Evolutionary conservation across 2,113 vertebrate species (phyloP), one percentile per base, ranked within the genome.

Genomic region (Mesocricetus auratus): DNA sequence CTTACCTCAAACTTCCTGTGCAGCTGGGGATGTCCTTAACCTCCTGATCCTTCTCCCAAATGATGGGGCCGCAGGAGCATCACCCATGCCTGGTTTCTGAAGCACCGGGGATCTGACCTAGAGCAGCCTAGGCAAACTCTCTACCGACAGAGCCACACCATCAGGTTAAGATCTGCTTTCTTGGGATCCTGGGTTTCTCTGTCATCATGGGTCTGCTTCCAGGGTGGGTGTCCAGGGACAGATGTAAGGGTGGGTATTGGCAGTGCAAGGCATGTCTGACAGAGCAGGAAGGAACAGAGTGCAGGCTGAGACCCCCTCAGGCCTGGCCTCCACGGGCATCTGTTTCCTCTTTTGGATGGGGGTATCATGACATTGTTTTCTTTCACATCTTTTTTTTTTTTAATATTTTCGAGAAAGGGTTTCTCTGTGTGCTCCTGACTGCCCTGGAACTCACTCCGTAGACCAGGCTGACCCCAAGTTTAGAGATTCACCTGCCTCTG

Each of bases 191-290:
- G 58, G 33, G 33, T 42, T n/a, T n/a, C 47, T 42, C 42, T 4
- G 9, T n/a, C 1, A 1, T 24, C 7, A 7, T 9, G 39, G 5
- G 15, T 56, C 62, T 53, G 58, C 21, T 45, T 16, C 0, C 9
- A 69, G 47, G 7, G 47, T 45, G n/a, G 15, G 11, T 31, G 33
- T 17, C 17, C 50, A 3, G 85, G 29, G 26, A 45, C 50, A 60
- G 47, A 29, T 71, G 17, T 31, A 7, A 50, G 45, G 10, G 8
- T 36, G 6, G 45, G 4, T n/a, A 7, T 10, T 1, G 1, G 21
- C 10, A 45, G 66, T 5, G 56, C 33, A 24, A 74, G 4, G 12
- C 21, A 5, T 74, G 6, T 29, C 19, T 64, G 11, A 64, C 3
- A 36, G 71, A 71, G 6, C 7, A 9, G 31, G 73, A 53, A 9